These are phyloP conservation scores for Monopis laevigella DNA, from an alignment of 2,888 invertebrate species.

Conservation along the genomic window DNA sequence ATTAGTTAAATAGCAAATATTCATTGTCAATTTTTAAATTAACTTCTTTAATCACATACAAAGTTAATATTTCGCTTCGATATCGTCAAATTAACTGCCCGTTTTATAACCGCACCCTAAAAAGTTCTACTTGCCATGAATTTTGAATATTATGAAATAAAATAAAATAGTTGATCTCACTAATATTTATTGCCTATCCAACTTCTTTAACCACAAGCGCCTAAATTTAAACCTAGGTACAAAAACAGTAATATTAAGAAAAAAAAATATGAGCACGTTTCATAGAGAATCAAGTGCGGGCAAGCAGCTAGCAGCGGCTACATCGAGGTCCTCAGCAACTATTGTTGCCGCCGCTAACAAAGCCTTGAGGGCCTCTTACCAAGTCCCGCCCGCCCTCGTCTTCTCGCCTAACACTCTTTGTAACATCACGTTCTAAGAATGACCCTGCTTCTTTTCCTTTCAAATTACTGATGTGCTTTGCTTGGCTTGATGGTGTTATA, in stretches of 20 bases:
- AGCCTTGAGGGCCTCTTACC: slow-evolving; percentile 51
- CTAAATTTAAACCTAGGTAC: neutral
- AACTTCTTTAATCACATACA: too few relatives aligned
- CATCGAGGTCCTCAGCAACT: slow-evolving; percentile 31
- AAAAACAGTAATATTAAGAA: neutral
- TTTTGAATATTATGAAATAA: too few relatives aligned
- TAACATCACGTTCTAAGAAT: slow-evolving; percentile 58
- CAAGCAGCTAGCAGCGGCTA: neutral
- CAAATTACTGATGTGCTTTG: slow-evolving; percentile 10
- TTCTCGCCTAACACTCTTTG: slow-evolving; percentile 40
- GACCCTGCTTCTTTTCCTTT: slow-evolving; percentile 3
- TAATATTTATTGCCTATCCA: too few relatives aligned
- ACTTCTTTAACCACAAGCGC: too few relatives aligned
- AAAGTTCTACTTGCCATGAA: too few relatives aligned
- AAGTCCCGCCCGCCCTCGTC: slow-evolving; percentile 27
- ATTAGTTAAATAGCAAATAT: too few relatives aligned
- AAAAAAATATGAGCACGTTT: neutral
- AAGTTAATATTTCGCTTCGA: too few relatives aligned
- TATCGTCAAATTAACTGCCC: too few relatives aligned
- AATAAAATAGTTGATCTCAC: too few relatives aligned
- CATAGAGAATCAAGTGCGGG: neutral
- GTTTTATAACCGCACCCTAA: too few relatives aligned
- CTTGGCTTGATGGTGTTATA: too few relatives aligned
- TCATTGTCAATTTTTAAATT: too few relatives aligned
- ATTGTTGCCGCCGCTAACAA: slow-evolving; percentile 59